Base-by-base conservation (phyloP, 2,797 vertebrate genomes). In the Phoxinus dragarum region DNA sequence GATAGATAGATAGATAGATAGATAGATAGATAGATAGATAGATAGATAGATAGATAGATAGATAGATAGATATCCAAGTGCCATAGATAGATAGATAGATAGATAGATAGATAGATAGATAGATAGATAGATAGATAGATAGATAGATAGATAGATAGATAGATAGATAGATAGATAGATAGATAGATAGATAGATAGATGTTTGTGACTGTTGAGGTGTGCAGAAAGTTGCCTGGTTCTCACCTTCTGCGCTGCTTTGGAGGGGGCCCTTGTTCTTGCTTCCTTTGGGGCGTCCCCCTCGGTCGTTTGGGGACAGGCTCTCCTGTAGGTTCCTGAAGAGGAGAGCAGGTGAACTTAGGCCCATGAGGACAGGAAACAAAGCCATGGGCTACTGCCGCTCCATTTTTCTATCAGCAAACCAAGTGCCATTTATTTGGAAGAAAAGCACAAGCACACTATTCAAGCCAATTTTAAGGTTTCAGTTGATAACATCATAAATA, bases 261-360 rank as follows among this genome's bases (percentile, higher is more conserved):
- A 98, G 54, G 97, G 97, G 97, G 89, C 97, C 97, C 96, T 99
- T 99, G 95, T 98, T 99, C 95, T 99, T 99, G 95, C 97, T 99
- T 94, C 97, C 97, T 95, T 98, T 99, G 86, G 97, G 97, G 93
- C 97, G 96, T 92, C 97, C 97, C 97, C 94, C 97, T 95, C 85
- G 97, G 97, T 95, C 97, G 96, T 96, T 99, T 99, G 92, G 97
- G 97, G 94, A 96, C 97, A 89, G 97, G 97, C 91, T 98, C 97
- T 91, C 97, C 97, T 73, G 96, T 95, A 90, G 96, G 96, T 93
- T 98, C 97, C 97, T 99, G 95, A 91, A 93, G 86, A 92, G 73
- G 73, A 93, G 91, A 93, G 92, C 84, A 93, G 81, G 81, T 88
- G 82, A 89, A 91, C 87, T 82, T 85, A 89, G 80, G 85, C 85